A percentile compares a stretch with the other conserved stretches of the same genome.
Evolutionary conservation across 2,888 invertebrate genomes (phyloP).

Genomic region (Nephrotoma guestfalica): DNA sequence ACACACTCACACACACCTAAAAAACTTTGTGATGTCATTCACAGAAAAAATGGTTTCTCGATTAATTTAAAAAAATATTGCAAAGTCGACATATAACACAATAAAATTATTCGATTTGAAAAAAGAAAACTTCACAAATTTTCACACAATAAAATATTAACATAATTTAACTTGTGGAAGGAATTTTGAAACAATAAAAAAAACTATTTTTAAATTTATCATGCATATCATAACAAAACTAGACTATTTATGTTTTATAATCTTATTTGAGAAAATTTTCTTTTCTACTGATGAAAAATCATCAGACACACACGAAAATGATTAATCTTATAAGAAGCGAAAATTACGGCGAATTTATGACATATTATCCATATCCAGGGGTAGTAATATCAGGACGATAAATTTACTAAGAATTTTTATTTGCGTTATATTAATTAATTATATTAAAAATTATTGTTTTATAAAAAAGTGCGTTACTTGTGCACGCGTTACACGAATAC

Average conservation of each 20-base stretch:
- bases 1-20: neutral
- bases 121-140: neutral
- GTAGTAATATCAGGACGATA: neutral
- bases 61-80: neutral
- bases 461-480: neutral
- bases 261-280: conserved; percentile 1
- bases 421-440: neutral
- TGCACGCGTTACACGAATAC: neutral
- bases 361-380: neutral
- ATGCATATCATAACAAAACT: neutral
- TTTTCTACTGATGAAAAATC: neutral
- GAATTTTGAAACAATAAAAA: neutral
- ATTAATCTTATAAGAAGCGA: conserved; percentile 2
- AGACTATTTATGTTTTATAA: neutral
- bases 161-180: neutral
- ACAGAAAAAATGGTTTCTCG: conserved; percentile 1
- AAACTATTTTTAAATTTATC: neutral
- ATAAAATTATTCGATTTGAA: neutral
- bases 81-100: neutral
- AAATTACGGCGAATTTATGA: neutral
- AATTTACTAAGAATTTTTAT: neutral
- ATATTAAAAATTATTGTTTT: neutral
- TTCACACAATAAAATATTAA: neutral
- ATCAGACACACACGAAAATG: neutral
- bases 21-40: conserved; percentile 6